A percentile compares a stretch with the other conserved stretches of the same genome.
Conservation (phyloP, 2,888 invertebrate genomes). For the Scaeva pyrastri region DNA sequence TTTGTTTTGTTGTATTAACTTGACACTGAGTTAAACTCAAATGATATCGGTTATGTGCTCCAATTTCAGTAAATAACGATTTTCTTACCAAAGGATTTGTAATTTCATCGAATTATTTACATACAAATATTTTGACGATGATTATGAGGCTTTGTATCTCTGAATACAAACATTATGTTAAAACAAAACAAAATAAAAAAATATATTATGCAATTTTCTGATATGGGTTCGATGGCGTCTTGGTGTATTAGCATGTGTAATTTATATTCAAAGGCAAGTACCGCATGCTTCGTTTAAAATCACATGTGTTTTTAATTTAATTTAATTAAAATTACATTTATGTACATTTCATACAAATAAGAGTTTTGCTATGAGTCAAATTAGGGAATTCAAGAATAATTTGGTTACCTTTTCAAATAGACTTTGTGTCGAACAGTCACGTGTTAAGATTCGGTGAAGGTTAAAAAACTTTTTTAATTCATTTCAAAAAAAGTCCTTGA, state of each 20-base stretch:
- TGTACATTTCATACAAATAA: too few species aligned
- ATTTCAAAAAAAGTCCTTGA: too few species aligned
- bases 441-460: too few species aligned
- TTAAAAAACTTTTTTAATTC: not conserved
- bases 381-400: too few species aligned
- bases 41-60: conserved; percentile 8
- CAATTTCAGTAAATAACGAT: conserved; percentile 13
- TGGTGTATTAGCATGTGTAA: not conserved
- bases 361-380: conserved; percentile 1
- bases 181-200: not conserved
- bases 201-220: conserved; percentile 7
- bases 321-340: too few species aligned
- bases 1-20: not conserved
- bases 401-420: too few species aligned
- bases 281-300: not conserved
- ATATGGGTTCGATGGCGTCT: conserved; percentile 14
- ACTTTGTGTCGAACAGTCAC: too few species aligned
- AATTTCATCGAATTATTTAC: not conserved
- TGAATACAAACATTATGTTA: not conserved
- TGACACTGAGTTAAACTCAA: conserved; percentile 7
- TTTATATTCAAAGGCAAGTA: conserved; percentile 7
- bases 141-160: not conserved
- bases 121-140: conserved; percentile 14
- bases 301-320: too few species aligned
- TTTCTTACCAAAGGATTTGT: conserved; percentile 10